Evolutionary conservation across 2,113 vertebrate genomes (phyloP), one percentile per base, ranked within the genome.

Genomic region (Carassius auratus): DNA sequence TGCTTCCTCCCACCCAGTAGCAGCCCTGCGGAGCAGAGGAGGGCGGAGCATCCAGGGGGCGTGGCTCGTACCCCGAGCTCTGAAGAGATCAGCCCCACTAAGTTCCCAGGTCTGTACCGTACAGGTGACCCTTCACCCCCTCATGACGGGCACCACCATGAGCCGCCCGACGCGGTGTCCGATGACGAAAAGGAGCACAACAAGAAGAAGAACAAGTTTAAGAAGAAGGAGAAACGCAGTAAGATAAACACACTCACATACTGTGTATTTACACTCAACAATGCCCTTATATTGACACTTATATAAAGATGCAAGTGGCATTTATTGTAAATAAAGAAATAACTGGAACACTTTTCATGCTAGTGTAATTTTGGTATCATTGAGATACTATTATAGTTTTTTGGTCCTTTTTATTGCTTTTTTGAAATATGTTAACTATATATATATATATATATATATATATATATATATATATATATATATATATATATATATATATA

Each of bases 151-250:
- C 93, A 97, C 75, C 94, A 98, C 81, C 97, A 99, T 7, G 97
- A 99, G 91, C 95, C 96, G 19, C 96, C 96, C 0, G 98, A 99
- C 7, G 86, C 95, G 33, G 95, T 95, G 1, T 99, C 98, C 0
- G 98, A 99, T 52, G 98, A 99, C 48, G 98, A 99, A 91, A 99
- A 98, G 87, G 98, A 99, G 85, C 97, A 99, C 89, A 93, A 95
- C 87, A 99, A 99, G 95, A 99, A 99, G 92, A 99, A 99, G 94
- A 98, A 98, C 90, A 99, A 99, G 93, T 99, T 99, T 90, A 99
- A 99, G 94, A 99, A 99, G 90, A 99, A 99, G 91, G 98, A 99
- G 91, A 99, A 99, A 92, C 96, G 98, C 89, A 98, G 98, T 99
- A 95, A 96, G 94, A 68, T n/a, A 21, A 7, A 62, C 30, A 48